Evolutionary conservation across 2,113 vertebrate genomes (phyloP).

Genomic region (Oophaga pumilio): DNA sequence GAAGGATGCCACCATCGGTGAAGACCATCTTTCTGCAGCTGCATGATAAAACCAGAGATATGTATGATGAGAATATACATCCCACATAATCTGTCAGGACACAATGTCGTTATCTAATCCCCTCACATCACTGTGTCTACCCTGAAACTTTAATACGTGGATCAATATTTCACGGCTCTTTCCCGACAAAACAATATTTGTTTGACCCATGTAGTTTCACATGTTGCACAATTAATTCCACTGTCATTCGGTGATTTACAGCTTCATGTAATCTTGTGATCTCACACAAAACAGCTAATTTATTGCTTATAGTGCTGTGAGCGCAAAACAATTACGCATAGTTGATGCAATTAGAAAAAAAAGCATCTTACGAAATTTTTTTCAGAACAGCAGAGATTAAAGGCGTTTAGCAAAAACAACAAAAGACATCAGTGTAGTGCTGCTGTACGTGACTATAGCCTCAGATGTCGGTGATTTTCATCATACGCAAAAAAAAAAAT

Average conservation of each 20-base stretch:
- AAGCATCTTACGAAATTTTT: not conserved
- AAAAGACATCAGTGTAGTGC: not conserved
- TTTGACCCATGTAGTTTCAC: constrained; percentile 11
- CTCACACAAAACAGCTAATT: constrained; percentile 24
- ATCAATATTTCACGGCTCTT: not conserved
- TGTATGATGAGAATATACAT: not conserved
- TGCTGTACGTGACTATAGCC: too few relatives aligned
- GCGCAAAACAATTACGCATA: not conserved
- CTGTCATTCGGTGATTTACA: not conserved
- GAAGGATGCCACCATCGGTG: not conserved
- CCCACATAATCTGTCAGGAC: not conserved
- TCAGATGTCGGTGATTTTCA: too few relatives aligned
- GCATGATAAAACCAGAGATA: not conserved
- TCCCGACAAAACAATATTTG: not conserved
- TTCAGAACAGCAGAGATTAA: not conserved
- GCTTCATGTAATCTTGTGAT: constrained; percentile 24
- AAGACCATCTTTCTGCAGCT: not conserved
- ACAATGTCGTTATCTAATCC: not conserved
- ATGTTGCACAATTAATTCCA: not conserved
- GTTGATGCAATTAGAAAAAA: constrained; percentile 5
- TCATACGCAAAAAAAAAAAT: too few relatives aligned
- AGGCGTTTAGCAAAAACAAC: not conserved
- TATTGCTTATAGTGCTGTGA: not conserved
- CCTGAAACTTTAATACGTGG: not conserved
- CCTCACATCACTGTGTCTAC: not conserved